Conservation (phyloP, 2,113 vertebrate species). For the Thalassarche chlororhynchos region DNA sequence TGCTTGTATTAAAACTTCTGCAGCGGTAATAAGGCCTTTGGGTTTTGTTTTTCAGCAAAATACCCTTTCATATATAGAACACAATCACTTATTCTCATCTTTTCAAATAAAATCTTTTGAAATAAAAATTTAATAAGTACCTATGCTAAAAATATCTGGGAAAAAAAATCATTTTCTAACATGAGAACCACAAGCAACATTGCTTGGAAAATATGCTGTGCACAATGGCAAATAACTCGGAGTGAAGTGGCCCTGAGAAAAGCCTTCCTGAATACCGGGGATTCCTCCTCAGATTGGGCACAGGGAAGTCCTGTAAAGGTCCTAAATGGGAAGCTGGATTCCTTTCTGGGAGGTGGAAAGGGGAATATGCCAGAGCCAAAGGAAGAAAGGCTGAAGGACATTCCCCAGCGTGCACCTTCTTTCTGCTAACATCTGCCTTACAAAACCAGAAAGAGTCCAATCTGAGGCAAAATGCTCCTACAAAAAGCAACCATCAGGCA, state of each 20-base stretch:
- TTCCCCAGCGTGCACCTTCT: accelerated
- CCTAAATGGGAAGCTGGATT: not conserved
- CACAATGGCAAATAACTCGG: not conserved
- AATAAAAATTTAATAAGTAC: not conserved
- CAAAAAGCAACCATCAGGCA: not conserved
- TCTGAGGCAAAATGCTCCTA: not conserved
- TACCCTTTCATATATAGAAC: not conserved
- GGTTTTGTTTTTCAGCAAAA: not conserved
- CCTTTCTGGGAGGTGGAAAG: not conserved
- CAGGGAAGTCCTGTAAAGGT: not conserved
- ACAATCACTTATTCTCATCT: not conserved
- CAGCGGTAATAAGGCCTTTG: not conserved
- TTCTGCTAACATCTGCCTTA: not conserved
- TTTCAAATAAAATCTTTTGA: not conserved
- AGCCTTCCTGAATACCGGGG: not conserved
- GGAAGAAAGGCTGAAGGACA: not conserved
- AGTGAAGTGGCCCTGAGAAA: not conserved
- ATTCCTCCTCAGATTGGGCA: not conserved
- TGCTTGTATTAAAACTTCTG: not conserved
- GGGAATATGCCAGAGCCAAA: not conserved
- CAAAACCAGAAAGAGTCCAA: not conserved
- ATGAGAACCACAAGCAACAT: not conserved
- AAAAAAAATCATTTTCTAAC: not conserved
- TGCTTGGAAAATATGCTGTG: not conserved
- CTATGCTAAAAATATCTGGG: not conserved